Conservation (phyloP, 1,140 invertebrate species). For the Ceratina calcarata region DNA sequence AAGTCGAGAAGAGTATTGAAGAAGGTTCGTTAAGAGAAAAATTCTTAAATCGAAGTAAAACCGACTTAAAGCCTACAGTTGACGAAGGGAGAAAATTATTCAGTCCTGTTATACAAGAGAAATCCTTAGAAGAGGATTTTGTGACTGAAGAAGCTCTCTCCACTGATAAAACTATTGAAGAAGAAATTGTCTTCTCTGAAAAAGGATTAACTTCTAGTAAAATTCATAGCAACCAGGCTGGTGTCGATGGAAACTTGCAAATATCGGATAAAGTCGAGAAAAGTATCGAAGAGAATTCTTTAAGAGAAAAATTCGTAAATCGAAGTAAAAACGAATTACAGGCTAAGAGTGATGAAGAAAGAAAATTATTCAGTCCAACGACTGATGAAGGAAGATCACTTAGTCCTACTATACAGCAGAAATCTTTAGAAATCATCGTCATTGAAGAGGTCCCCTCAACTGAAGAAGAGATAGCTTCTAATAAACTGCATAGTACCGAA, state of each 20-base stretch:
- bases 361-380: too few relatives aligned
- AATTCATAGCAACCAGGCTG: too few relatives aligned
- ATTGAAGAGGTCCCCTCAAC: too few relatives aligned
- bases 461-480: background rate
- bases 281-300: too few relatives aligned
- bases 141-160: background rate
- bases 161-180: background rate
- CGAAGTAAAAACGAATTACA: too few relatives aligned
- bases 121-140: background rate
- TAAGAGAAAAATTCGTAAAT: too few relatives aligned
- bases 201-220: too few relatives aligned
- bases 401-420: too few relatives aligned
- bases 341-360: too few relatives aligned
- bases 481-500: background rate
- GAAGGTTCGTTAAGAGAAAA: slow-evolving; percentile 14
- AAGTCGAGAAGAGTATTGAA: slow-evolving; percentile 46
- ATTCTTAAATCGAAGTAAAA: background rate
- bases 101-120: slow-evolving; percentile 4
- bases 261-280: slow-evolving; percentile 47
- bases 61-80: background rate
- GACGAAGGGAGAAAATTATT: slow-evolving; percentile 25
- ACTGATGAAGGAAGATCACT: too few relatives aligned
- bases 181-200: slow-evolving; percentile 21
- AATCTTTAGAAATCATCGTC: background rate
- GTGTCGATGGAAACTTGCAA: background rate